Evolutionary conservation across 2,797 vertebrate species (phyloP).

Genomic region (Corythornis leucogaster): DNA sequence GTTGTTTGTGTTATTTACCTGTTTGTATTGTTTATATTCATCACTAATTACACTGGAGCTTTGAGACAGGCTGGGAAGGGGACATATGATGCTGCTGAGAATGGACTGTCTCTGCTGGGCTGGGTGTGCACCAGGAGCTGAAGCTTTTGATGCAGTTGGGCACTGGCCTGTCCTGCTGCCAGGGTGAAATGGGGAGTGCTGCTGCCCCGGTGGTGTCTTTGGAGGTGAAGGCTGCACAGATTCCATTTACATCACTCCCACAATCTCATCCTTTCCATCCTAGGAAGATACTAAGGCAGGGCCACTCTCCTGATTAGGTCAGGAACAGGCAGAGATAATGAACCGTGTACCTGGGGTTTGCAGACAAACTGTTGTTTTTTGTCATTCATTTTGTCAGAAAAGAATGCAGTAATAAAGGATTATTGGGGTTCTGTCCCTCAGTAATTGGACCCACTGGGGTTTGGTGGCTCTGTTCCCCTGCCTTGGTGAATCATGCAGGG

Average conservation of each 20-base stretch:
- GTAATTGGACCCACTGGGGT: neutral
- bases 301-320: neutral
- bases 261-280: neutral
- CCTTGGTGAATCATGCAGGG: neutral
- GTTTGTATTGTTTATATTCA: neutral
- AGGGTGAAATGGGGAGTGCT: neutral
- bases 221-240: neutral
- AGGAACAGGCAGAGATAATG: neutral
- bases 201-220: fast-evolving
- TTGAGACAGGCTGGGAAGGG: neutral
- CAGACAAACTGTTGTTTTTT: neutral
- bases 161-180: neutral
- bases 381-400: neutral
- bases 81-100: neutral
- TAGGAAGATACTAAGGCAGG: neutral
- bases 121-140: neutral
- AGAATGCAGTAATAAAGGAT: neutral
- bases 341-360: fast-evolving
- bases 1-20: slow-evolving; percentile 31
- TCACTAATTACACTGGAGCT: neutral
- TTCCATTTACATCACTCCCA: neutral
- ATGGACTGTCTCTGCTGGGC: fast-evolving
- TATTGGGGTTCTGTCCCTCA: neutral
- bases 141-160: fast-evolving
- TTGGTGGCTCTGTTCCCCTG: neutral